phyloP scores from a whole-genome alignment of 2,797 vertebrate species.

The Prionace glauca region DNA sequence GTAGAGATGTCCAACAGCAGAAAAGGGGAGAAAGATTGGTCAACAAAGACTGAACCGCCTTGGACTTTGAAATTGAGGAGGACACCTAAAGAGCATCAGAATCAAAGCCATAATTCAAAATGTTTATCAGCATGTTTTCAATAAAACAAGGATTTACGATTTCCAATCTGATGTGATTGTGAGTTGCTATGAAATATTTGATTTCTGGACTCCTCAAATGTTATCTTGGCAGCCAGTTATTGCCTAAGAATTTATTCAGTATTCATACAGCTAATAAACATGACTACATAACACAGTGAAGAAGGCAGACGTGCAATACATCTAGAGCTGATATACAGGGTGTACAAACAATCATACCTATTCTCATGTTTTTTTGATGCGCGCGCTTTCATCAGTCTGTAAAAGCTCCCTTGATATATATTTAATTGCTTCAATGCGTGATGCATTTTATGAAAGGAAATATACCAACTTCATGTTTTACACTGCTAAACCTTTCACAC shows the following conservation, averaged over 20 bases:
- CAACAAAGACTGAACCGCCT: not conserved
- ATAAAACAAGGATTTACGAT: not conserved
- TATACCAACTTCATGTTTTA: not conserved
- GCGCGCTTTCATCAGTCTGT: not conserved
- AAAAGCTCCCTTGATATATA: not conserved
- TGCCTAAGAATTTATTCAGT: not conserved
- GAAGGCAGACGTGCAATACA: not conserved
- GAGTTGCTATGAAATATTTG: not conserved
- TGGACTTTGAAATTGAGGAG: not conserved
- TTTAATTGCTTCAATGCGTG: not conserved
- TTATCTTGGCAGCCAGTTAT: not conserved
- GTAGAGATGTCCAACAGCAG: not conserved
- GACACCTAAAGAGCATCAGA: not conserved
- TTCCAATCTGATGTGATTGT: not conserved
- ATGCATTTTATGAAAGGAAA: not conserved
- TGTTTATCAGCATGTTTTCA: not conserved
- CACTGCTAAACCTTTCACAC: not conserved
- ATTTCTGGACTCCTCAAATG: not conserved
- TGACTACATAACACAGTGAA: not conserved
- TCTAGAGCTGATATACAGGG: not conserved
- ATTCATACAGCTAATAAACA: not conserved
- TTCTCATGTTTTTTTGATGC: not conserved
- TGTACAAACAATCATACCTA: not conserved
- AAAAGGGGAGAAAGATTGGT: not conserved
- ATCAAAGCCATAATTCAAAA: not conserved